Evolutionary conservation across 2,113 vertebrate genomes (phyloP), one percentile per base, ranked within the genome.

Genomic region (Alouatta palliata): DNA sequence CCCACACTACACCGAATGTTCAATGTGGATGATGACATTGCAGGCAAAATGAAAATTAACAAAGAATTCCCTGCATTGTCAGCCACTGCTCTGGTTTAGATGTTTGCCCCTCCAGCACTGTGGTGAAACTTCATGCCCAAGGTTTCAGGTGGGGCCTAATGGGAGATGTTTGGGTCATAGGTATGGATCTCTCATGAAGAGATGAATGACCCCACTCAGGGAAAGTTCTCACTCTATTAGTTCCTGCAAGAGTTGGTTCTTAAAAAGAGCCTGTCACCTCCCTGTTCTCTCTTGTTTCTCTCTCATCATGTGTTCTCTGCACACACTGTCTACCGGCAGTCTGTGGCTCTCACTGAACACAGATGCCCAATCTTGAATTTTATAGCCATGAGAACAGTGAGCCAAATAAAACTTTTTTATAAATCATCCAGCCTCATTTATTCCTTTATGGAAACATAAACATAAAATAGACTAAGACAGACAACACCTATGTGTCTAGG

Each of bases 1-100:
- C 0, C 0, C 30, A 40, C 10, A 1, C 14, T 27, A 21, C 64
- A 17, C 27, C n/a, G 70, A 70, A 49, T 76, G 6, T 66, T 0
- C 49, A 37, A 5, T 19, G 27, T n/a, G 66, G 35, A 23, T n/a
- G 52, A 4, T 52, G 16, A 6, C 12, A 70, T 20, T n/a, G 2
- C 5, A 40, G 30, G 43, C n/a, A 76, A 40, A 25, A 68, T 21
- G 11, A 85, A 87, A 73, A 25, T 20, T 35, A 32, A 81, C 2
- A 49, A 54, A 30, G 5, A 71, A 30, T 2, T 45, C 3, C 8
- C 9, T 58, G 17, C 20, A 37, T 3, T 49, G 6, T 35, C 5
- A 52, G 8, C 3, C 14, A 8, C 73, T 47, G 27, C 8, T 77
- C 32, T 19, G 14, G 27, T 77, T 47, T 77, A 32, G 43, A 77